These are phyloP conservation scores for Sebastes hopkinsi DNA, from an alignment of 2,797 vertebrate genomes.

Conservation along the genomic window DNA sequence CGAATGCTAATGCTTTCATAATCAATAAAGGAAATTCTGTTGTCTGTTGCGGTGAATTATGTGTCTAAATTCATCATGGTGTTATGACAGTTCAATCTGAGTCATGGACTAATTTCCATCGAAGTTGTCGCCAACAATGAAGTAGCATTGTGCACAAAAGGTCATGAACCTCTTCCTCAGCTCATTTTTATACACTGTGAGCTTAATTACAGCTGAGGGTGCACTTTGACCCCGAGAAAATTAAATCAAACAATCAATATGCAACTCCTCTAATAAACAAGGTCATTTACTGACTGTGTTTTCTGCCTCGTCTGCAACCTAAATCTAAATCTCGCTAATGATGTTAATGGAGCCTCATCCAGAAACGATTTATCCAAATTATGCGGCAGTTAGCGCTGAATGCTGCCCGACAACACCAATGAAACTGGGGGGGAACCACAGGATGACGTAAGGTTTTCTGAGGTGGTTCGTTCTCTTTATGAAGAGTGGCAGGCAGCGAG, in stretches of 20 bases:
- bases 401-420: not conserved
- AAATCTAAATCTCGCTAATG: constrained; percentile 34
- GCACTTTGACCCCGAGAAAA: constrained; percentile 20
- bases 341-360: constrained; percentile 40
- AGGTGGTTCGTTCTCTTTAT: not conserved
- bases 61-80: not conserved
- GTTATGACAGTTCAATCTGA: not conserved
- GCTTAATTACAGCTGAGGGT: constrained; percentile 23
- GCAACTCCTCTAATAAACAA: constrained; percentile 39
- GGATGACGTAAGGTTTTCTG: not conserved
- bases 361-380: constrained; percentile 44
- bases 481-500: not conserved
- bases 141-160: not conserved
- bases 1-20: not conserved
- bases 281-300: constrained; percentile 22
- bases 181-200: constrained; percentile 6
- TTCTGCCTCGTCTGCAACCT: constrained; percentile 41
- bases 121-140: not conserved
- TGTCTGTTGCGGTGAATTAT: not conserved
- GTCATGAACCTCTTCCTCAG: not conserved
- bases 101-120: not conserved
- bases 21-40: not conserved
- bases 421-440: not conserved
- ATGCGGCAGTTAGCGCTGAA: not conserved
- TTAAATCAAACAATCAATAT: constrained; percentile 48